Base-by-base conservation (phyloP, 2,113 vertebrate species). In the Clarias macrocephalus region DNA sequence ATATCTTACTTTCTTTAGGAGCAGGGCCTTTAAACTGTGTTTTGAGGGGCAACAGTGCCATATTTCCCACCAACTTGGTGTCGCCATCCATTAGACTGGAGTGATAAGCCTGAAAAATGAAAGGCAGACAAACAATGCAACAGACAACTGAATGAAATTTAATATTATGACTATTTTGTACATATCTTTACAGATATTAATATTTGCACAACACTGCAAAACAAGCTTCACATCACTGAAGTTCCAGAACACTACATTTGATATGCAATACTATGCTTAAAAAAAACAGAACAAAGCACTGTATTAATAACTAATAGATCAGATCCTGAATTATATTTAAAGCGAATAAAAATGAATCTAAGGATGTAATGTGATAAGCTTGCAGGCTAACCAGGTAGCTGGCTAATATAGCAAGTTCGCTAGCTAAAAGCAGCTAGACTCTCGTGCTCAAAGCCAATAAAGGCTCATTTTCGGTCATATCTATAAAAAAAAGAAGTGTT, bases 11-110 rank as follows among this genome's bases (percentile, higher is more conserved):
- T 91, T 99, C 98, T 92, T 96, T 96, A 63, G 97, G 95, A 2
- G 98, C 98, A 2, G 98, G 98, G 79, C 98, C 98, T 93, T 99
- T 99, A 92, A 99, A 99, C 92, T 99, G 98, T 84, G 97, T 99
- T 91, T 95, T 96, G 82, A 99, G 94, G 52, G 98, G 98, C 62
- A 99, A 92, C 91, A 99, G 85, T 0, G 98, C 98, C 97, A 99
- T 99, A 87, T 99, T 99, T 73, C 98, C 98, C 91, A 98, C 93
- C 72, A 98, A 85, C 83, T 97, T 98, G 92, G 95, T 97, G 75
- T 99, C 97, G 0, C 96, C 86, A 87, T 96, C 94, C 97, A 97
- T 96, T 89, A 99, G 92, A 83, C 90, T 96, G 23, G 98, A 99
- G 88, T 99, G 98, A 93, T 99, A 99, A 90, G 98, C 98, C 98